Evolutionary conservation across 2,797 vertebrate genomes (phyloP), one percentile per base, ranked within the genome.

Genomic region (Enteromius trimaculatus): DNA sequence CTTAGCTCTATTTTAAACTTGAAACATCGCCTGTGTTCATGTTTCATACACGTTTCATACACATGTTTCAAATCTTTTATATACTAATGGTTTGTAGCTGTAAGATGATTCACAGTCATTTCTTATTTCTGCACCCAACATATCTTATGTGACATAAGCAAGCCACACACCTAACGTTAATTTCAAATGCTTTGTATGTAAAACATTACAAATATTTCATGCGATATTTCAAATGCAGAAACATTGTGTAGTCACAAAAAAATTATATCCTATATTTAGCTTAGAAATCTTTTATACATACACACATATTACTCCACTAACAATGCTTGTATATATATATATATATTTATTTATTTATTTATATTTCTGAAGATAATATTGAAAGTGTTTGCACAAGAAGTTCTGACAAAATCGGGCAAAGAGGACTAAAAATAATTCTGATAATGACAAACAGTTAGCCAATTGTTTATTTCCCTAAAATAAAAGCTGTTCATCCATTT

Each of bases 391-490:
- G 26, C 47, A 72, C n/a, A 60, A 11, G n/a, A 4, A 26, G n/a
- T 60, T 4, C 47, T 53, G 49, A 21, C 10, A n/a, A 14, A 53
- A 21, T 34, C 14, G 11, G 23, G 4, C 58, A 74, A 34, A 34
- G 31, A 34, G 31, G 31, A 34, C 7, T n/a, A 39, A 39, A 37
- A 44, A 29, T 31, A n/a, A 13, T 51, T 23, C 23, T 16, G 16
- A 39, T 68, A 58, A 80, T 9, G 37, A 70, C 66, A 58, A 70
- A 53, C 53, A 44, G 4, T 58, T n/a, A 55, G 58, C 11, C 34
- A 60, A n/a, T 51, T 37, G 31, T 6, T 31, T 92, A 92, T 87
- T 89, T 88, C 87, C 21, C 11, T 21, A 83, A 34, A 87, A 87
- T 51, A 70, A 75, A 60, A 1, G 17, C 21, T 81, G 65, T 83